Evolutionary conservation across 2,113 vertebrate species (phyloP), one percentile per base, ranked within the genome.

Genomic region (Thymallus thymallus): DNA sequence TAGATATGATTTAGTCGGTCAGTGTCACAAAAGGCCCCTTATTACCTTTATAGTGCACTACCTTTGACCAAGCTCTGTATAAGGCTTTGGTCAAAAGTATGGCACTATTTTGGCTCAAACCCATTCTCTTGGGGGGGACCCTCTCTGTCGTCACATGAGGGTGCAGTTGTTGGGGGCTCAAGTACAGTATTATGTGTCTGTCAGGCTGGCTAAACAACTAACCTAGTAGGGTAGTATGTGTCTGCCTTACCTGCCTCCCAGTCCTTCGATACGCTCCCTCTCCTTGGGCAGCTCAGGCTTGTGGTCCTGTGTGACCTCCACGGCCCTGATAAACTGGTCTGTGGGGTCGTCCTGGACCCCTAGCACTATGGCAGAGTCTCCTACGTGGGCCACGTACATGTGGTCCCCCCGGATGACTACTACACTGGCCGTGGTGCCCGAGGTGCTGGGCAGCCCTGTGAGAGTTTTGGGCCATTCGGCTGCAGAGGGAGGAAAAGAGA

Each of bases 401-500:
- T 95, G 95, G 60, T 93, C 92, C 16, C 96, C 96, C 0, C 97
- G 95, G 82, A 99, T 97, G 79, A 99, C 96, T 0, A 98, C 94
- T 78, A 99, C 94, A 0, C 97, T 99, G 79, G 98, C 98, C 3
- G 97, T 99, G 62, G 98, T 99, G 62, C 98, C 98, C 0, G 97
- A 99, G 0, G 97, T 99, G 79, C 98, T 99, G 6, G 98, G 97
- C 61, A 99, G 94, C 13, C 98, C 98, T 0, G 96, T 99, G 72
- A 98, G 94, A 0, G 97, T 98, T 90, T 98, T 98, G 1, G 98
- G 98, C 98, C 98, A 99, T 82, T 97, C 96, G 45, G 96, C 98
- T 99, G 60, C 3, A 66, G 26, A 30, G 9, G 0, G 35, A 41
- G 35, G 2, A 10, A 7, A 7, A 35, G 32, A 41, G 30, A 32